Base-by-base conservation (phyloP, 2,888 invertebrate species). In the Xylota segnis region DNA sequence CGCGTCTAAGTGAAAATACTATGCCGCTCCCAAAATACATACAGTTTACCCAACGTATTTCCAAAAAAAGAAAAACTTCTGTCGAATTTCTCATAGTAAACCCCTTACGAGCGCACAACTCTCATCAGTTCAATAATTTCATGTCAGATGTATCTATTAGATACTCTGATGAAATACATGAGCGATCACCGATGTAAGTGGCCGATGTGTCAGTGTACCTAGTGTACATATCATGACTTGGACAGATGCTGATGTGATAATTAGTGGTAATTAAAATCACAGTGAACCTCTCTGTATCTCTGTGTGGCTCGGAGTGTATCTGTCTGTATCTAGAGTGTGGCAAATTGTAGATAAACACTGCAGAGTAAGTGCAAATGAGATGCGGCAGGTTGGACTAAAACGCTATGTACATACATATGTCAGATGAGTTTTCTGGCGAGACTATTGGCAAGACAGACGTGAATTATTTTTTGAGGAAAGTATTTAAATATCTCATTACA, bases 81-180 rank as follows among this genome's bases (percentile, higher is more conserved):
- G 2, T 34, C 34, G 40, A 40, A 54, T n/a, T 3, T 2, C 3
- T 10, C 27, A n/a, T n/a, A n/a, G n/a, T n/a, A n/a, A n/a, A n/a
- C n/a, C n/a, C n/a, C n/a, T n/a, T n/a, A n/a, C n/a, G n/a, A n/a
- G n/a, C n/a, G n/a, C n/a, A n/a, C n/a, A 54, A 6, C n/a, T n/a
- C 54, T 14, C 29, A 14, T 14, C 5, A 4, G 14, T 2, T 54
- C 29, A 29, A 9, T 29, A 54, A 54, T 29, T 54, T 52, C 29
- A 5, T 52, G 6, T 29, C 29, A n/a, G 52, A n/a, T 54, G 54
- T 12, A 54, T 54, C 54, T 29, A n/a, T 29, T 54, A 54, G 54
- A 14, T 32, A 9, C 4, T 32, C 1, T 32, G 56, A 56, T 34
- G 32, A 34, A 32, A 56, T 56, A 16, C 32, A 32, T 32, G 32